These are phyloP conservation scores for Thamnophis elegans DNA, from an alignment of 2,797 vertebrate species.

Conservation along the genomic window DNA sequence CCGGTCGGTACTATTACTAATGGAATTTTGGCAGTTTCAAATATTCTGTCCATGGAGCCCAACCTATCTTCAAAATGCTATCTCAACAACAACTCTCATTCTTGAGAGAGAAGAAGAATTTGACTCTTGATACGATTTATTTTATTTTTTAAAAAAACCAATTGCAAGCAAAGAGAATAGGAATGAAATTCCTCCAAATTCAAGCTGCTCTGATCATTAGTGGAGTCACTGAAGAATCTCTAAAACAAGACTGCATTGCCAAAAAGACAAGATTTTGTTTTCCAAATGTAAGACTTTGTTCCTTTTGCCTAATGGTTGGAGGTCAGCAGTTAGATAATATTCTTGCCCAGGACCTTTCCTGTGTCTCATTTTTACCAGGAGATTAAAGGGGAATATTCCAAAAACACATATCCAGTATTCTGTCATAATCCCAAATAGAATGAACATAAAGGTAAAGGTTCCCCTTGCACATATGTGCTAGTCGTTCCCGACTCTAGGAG, in stretches of 20 bases:
- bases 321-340: neutral
- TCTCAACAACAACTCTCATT: neutral
- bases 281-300: neutral
- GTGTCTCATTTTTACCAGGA: neutral
- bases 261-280: constrained; percentile 2
- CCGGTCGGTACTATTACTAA: neutral
- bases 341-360: neutral
- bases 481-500: too few species aligned
- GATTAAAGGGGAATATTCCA: neutral
- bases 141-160: neutral
- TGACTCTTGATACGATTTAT: neutral
- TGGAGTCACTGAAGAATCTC: constrained; percentile 11
- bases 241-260: neutral
- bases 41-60: too few species aligned
- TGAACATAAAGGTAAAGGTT: neutral
- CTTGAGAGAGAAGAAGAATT: neutral
- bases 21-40: neutral
- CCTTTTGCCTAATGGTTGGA: constrained; percentile 3
- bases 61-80: neutral
- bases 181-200: neutral
- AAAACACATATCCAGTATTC: neutral
- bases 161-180: neutral
- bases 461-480: too few species aligned
- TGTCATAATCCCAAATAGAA: neutral
- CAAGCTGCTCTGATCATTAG: neutral